Base-by-base conservation (phyloP, 2,113 vertebrate genomes). In the Chaetura pelagica region DNA sequence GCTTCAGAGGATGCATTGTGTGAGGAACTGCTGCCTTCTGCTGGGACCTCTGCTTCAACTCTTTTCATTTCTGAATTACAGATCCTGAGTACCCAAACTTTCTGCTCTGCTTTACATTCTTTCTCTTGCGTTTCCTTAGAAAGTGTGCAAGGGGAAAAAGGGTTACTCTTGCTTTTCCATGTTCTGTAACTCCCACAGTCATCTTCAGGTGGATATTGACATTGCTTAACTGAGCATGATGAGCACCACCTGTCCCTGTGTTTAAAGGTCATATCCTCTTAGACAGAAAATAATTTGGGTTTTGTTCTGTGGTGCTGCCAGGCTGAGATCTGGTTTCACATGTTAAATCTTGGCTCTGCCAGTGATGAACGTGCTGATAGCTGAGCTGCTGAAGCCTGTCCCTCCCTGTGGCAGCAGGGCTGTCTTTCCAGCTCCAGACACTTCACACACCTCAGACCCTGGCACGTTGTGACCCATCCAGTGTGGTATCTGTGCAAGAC, bases 401-500 rank as follows among this genome's bases (percentile, higher is more conserved):
- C 40, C 44, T 62, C 10, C 14, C 4, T 12, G 5, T 44, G 89
- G 16, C n/a, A 92, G 76, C 69, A 64, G 27, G 40, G 2, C 0
- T 23, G 29, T 15, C 32, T 34, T 19, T 27, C 44, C 49, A 24
- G 0, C 68, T 48, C 38, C 38, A 46, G 55, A 67, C 21, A 19
- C 21, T 67, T 42, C 11, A 2, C 7, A 12, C n/a, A 14, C 42
- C 42, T 20, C 17, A 0, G 6, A 10, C 16, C 1, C 7, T 14
- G 9, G 22, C 7, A 2, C 4, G 1, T 23, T 32, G 29, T 9
- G 7, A 20, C 35, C 46, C 34, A 19, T 17, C n/a, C 27, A 1
- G 64, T 35, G 46, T 3, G 15, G 6, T 40, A 15, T 0, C 0
- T 2, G 0, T 4, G 23, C 44, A 12, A 18, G 51, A 30, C 2